Percentiles rank a stretch among this genome's conserved stretches.
phyloP scores from a whole-genome alignment of 2,797 vertebrate species.

The Pseudomugil gertrudae region DNA sequence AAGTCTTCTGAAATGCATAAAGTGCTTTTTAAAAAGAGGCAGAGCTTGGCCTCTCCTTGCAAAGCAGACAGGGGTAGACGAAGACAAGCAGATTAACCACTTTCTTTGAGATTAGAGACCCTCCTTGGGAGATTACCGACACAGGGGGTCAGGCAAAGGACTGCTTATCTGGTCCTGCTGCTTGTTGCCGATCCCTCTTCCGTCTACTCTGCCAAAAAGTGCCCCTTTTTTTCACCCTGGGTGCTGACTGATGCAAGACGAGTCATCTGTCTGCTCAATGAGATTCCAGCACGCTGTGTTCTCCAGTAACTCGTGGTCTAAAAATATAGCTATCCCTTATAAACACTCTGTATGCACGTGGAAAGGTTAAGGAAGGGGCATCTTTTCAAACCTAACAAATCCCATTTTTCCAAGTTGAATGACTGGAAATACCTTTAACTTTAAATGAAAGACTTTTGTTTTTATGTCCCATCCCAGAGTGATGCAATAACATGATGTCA shows the following conservation, averaged over 20 bases:
- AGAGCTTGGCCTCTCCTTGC: constrained; percentile 45
- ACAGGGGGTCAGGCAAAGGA: constrained; percentile 59
- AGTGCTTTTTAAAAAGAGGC: constrained; percentile 41
- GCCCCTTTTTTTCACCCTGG: constrained; percentile 44
- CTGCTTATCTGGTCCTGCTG: constrained; percentile 69
- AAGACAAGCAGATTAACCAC: constrained; percentile 68
- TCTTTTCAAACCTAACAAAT: constrained; percentile 11
- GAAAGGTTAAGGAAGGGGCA: constrained; percentile 11
- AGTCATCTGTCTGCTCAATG: constrained; percentile 62
- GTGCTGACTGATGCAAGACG: constrained; percentile 56
- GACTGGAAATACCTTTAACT: constrained; percentile 26
- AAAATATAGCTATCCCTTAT: constrained; percentile 47
- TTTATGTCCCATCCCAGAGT: constrained; percentile 18
- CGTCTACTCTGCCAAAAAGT: constrained; percentile 47
- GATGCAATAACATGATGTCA: constrained; percentile 50
- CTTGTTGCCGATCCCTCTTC: constrained; percentile 52
- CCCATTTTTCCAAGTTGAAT: constrained; percentile 10
- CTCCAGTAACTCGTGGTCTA: constrained; percentile 55
- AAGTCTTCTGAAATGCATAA: constrained; percentile 14
- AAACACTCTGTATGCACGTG: constrained; percentile 15
- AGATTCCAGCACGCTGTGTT: constrained; percentile 60
- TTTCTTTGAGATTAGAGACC: constrained; percentile 73
- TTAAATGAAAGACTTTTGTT: constrained; percentile 22
- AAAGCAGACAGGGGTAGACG: constrained; percentile 51
- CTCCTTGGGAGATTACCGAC: constrained; percentile 66